These are phyloP conservation scores for Tiliacea aurago DNA, from an alignment of 2,888 invertebrate genomes.

Conservation along the genomic window DNA sequence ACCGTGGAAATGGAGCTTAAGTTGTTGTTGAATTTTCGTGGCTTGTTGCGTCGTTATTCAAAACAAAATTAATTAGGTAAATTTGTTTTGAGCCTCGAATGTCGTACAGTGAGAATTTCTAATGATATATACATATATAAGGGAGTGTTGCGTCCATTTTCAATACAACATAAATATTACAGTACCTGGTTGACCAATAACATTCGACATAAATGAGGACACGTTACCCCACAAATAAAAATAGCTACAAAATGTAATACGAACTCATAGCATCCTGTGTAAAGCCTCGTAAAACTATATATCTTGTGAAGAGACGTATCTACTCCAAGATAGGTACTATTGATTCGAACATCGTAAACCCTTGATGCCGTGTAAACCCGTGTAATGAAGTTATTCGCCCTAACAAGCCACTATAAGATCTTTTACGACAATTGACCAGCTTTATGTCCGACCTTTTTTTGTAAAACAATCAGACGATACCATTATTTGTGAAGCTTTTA, in stretches of 20 bases:
- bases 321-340: constrained; percentile 65
- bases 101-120: not conserved
- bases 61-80: not conserved
- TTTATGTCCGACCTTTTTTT: constrained; percentile 71
- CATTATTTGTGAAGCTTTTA: constrained; percentile 35
- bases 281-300: constrained; percentile 48
- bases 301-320: constrained; percentile 52
- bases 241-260: constrained; percentile 39
- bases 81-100: not conserved
- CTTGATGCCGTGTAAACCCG: constrained; percentile 81
- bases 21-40: too few species aligned
- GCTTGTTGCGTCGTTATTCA: not conserved
- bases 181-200: not conserved
- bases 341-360: constrained; percentile 78
- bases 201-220: constrained; percentile 11
- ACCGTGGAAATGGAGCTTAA: too few species aligned
- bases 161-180: constrained; percentile 20
- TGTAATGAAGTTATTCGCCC: constrained; percentile 83
- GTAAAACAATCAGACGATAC: constrained; percentile 55
- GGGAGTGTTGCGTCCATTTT: constrained; percentile 2
- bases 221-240: constrained; percentile 30
- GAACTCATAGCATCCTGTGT: constrained; percentile 27
- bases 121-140: not conserved
- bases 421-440: constrained; percentile 81
- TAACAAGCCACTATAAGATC: constrained; percentile 83